phyloP scores from a whole-genome alignment of 2,797 vertebrate species.

The Acrossocheilus fasciatus region DNA sequence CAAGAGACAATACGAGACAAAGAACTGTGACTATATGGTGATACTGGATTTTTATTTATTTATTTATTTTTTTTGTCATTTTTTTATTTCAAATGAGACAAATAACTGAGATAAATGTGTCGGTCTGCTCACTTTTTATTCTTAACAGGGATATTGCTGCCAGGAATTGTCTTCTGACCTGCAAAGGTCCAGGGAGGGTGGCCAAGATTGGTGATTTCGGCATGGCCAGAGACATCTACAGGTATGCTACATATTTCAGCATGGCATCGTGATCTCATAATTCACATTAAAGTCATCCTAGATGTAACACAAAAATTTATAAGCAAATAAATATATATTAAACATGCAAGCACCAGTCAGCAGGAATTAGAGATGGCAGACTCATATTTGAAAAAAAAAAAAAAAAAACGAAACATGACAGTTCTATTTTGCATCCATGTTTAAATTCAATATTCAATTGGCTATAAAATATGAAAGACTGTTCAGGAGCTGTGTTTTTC shows the following conservation, averaged over 20 bases:
- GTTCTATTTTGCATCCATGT: slow-evolving; percentile 11
- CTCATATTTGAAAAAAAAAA: background rate
- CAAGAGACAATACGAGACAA: background rate
- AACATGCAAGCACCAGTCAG: background rate
- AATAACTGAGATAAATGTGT: background rate
- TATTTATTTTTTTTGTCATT: no score
- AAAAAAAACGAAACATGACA: background rate
- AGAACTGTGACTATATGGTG: background rate
- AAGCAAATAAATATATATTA: background rate
- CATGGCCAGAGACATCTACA: slow-evolving; percentile 99
- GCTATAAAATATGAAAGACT: background rate
- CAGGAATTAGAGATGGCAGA: background rate
- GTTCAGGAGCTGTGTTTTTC: background rate
- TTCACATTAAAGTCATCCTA: background rate
- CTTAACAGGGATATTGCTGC: slow-evolving; percentile 93
- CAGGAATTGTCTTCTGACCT: slow-evolving; percentile 96
- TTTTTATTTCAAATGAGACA: no score
- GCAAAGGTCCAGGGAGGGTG: slow-evolving; percentile 89
- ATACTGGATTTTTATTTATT: background rate
- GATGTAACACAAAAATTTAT: background rate
- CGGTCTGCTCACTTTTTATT: background rate
- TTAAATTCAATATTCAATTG: background rate
- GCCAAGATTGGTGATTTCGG: slow-evolving; percentile 99
- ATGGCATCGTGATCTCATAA: background rate
- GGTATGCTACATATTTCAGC: slow-evolving; percentile 74